Base-by-base conservation (phyloP, 2,113 vertebrate genomes). In the Ceuthmochares aereus region DNA sequence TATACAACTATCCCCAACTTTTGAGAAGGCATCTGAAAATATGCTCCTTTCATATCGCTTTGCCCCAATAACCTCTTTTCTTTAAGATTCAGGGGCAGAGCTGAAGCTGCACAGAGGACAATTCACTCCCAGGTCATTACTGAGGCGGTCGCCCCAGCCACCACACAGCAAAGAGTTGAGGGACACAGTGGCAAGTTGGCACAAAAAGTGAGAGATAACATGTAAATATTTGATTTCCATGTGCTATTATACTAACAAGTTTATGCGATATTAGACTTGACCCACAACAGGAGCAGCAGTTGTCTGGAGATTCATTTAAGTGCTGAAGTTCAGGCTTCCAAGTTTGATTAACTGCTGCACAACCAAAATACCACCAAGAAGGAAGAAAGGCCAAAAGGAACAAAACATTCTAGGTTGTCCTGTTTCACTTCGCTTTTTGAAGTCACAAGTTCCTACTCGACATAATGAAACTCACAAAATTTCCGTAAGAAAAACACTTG, bases 371-470 rank as follows among this genome's bases (percentile, higher is more conserved):
- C 26, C 23, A 79, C n/a, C 20, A n/a, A 52, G 59, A n/a, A 82
- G 52, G 62, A 54, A 86, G 52, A 90, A 87, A 74, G 8, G 51
- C 40, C 52, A 47, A 14, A 73, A 77, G 67, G 51, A 75, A 78
- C n/a, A 81, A 52, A 76, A 84, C 45, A 21, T 12, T 9, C 74
- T 14, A 20, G 10, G 47, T 7, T 59, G 73, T 40, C n/a, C 32
- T 56, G 78, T 94, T 96, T 96, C 94, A 93, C 79, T 83, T 92
- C 84, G 64, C 45, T 70, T 93, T 88, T 64, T 32, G n/a, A 78
- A 92, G 60, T 52, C 93, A 87, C 75, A 74, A 87, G 87, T 19
- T 76, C 29, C 59, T 26, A 37, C 10, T 21, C 40, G 29, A 70
- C 6, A 10, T 26, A 89, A 84, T 0, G 2, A 92, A 82, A 72